Conservation (phyloP, 1,140 invertebrate species). For the Marisa cornuarietis region DNA sequence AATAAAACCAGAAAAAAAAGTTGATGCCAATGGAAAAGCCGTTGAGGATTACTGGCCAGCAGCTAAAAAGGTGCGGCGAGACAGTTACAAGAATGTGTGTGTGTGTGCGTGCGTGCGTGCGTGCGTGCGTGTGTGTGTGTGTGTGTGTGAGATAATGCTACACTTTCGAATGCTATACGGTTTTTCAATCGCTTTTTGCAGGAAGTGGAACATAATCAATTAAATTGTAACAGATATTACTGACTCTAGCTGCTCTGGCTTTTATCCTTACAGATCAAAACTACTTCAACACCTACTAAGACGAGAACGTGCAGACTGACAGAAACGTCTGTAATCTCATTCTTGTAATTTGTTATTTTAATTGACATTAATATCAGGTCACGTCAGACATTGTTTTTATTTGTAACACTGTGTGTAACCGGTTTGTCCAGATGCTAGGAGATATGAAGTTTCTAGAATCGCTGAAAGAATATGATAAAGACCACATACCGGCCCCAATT, state of each 20-base stretch:
- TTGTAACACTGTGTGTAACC: slow-evolving; percentile 70
- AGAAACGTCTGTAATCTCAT: not conserved
- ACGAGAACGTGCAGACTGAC: no score
- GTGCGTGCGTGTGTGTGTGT: no score
- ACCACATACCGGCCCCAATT: slow-evolving; percentile 62
- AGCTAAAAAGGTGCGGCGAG: slow-evolving; percentile 58
- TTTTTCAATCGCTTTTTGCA: no score
- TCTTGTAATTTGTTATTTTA: not conserved
- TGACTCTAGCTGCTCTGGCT: no score
- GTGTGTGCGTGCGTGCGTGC: no score
- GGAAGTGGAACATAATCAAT: no score
- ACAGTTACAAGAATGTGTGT: not conserved
- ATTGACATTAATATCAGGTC: not conserved
- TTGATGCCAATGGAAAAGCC: slow-evolving; percentile 57
- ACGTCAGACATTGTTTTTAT: no score
- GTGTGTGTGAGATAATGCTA: no score
- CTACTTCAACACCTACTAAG: no score
- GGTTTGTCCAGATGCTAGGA: slow-evolving; percentile 81
- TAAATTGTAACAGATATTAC: no score
- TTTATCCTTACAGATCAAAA: no score
- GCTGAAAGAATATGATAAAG: slow-evolving; percentile 68
- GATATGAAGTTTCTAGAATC: slow-evolving; percentile 69
- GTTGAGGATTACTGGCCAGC: slow-evolving; percentile 65
- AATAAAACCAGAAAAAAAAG: slow-evolving; percentile 62
- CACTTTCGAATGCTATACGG: no score